Conservation (phyloP, 1,140 invertebrate species). For the Apocrypta bakeri region DNA sequence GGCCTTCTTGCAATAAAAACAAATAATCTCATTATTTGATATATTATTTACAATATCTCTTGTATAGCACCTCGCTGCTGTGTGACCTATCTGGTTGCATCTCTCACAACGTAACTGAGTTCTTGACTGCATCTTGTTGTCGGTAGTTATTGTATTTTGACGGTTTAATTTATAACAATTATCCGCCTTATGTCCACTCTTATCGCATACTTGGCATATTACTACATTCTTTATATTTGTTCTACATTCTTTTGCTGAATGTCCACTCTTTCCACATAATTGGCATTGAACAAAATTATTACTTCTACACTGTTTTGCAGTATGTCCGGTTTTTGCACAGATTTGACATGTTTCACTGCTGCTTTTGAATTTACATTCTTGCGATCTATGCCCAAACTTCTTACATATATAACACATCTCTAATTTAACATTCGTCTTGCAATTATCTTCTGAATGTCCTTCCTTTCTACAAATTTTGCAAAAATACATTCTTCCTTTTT, state of each 20-base stretch:
- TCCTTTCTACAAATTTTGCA: not conserved
- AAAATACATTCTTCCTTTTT: not conserved
- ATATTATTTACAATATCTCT: too few species aligned
- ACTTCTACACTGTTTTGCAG: not conserved
- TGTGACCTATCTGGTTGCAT: too few species aligned
- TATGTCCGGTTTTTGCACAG: not conserved
- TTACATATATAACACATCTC: not conserved
- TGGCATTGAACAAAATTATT: not conserved
- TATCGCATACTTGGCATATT: constrained; percentile 5
- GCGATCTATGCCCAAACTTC: not conserved
- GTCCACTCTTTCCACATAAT: not conserved
- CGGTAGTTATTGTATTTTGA: too few species aligned
- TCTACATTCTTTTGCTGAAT: too few species aligned
- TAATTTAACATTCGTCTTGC: too few species aligned
- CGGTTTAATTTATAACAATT: not conserved
- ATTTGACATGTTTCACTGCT: not conserved
- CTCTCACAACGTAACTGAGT: too few species aligned
- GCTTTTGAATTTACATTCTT: not conserved
- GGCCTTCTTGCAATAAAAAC: too few species aligned
- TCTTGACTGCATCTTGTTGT: too few species aligned
- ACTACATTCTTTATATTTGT: too few species aligned
- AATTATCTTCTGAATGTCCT: too few species aligned
- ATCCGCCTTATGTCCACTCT: not conserved
- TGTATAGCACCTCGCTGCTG: too few species aligned
- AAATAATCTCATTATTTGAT: too few species aligned